Evolutionary conservation across 2,888 invertebrate genomes (phyloP).

Genomic region (Psylliodes chrysocephalus): DNA sequence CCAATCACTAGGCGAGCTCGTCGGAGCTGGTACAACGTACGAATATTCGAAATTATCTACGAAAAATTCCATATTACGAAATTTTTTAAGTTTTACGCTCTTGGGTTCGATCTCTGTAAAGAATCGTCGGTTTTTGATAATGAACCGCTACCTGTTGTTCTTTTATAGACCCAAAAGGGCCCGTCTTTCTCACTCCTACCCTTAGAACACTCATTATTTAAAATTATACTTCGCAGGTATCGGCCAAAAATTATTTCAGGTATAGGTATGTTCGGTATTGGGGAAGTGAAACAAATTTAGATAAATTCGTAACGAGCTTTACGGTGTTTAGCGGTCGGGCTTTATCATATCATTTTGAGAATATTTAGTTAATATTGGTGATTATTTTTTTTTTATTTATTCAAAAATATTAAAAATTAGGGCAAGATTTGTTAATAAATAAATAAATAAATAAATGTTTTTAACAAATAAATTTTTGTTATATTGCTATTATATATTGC

Average conservation of each 20-base stretch:
- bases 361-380: too few relatives aligned
- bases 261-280: constrained; percentile 26
- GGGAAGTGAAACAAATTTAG: constrained; percentile 29
- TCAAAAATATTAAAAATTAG: too few relatives aligned
- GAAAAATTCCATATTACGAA: constrained; percentile 44
- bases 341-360: too few relatives aligned
- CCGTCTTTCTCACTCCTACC: constrained; percentile 39
- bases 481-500: too few relatives aligned
- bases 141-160: constrained; percentile 55
- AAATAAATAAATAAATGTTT: too few relatives aligned
- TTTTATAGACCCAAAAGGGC: constrained; percentile 42
- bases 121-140: constrained; percentile 38
- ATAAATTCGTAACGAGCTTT: constrained; percentile 26
- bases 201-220: constrained; percentile 29
- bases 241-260: constrained; percentile 29
- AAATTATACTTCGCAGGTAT: constrained; percentile 27
- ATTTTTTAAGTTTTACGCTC: too few relatives aligned
- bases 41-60: constrained; percentile 57
- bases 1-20: constrained; percentile 46
- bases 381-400: too few relatives aligned
- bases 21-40: constrained; percentile 54
- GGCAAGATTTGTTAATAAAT: too few relatives aligned
- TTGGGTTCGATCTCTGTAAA: constrained; percentile 7
- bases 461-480: too few relatives aligned
- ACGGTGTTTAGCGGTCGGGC: constrained; percentile 21